Evolutionary conservation across 2,888 invertebrate genomes (phyloP), one percentile per base, ranked within the genome.

Genomic region (Scelioninae gen. 2): DNA sequence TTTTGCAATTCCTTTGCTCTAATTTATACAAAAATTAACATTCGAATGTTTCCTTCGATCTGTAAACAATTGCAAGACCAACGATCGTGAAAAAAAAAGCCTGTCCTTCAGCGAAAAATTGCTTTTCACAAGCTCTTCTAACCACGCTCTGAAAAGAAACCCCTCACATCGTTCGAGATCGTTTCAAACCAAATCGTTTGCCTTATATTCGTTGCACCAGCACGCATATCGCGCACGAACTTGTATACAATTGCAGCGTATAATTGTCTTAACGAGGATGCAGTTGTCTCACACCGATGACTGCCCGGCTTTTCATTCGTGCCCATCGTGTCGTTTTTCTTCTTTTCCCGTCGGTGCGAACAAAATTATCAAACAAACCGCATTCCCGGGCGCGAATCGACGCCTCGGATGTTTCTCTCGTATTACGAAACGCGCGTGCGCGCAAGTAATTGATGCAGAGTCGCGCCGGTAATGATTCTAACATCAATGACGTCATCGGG

Each of bases 261-360:
- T 57, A 67, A 67, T 67, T 57, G 57, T 57, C 67, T 67, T 67
- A 67, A 67, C 67, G 50, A 67, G 67, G 50, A 67, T 67, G 50
- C 67, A 68, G 68, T 68, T 68, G 68, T 67, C 43, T 60, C 58
- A 45, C 28, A 52, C 18, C 25, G 39, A 61, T 15, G 18, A 46
- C 25, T 22, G 9, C 6, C n/a, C n/a, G n/a, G n/a, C n/a, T n/a
- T n/a, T n/a, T n/a, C n/a, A n/a, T n/a, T n/a, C n/a, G n/a, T n/a
- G n/a, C n/a, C n/a, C n/a, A n/a, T n/a, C n/a, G n/a, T n/a, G n/a
- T n/a, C n/a, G n/a, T 10, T 11, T 13, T 18, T 16, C 11, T 25
- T 18, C 9, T 19, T 6, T 45, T 19, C 33, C 22, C 45, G 31
- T 50, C 53, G 46, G 46, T 33, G 18, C 53, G 37, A 15, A 45